Evolutionary conservation across 2,888 invertebrate genomes (phyloP).

Genomic region (Entomobrya proxima): DNA sequence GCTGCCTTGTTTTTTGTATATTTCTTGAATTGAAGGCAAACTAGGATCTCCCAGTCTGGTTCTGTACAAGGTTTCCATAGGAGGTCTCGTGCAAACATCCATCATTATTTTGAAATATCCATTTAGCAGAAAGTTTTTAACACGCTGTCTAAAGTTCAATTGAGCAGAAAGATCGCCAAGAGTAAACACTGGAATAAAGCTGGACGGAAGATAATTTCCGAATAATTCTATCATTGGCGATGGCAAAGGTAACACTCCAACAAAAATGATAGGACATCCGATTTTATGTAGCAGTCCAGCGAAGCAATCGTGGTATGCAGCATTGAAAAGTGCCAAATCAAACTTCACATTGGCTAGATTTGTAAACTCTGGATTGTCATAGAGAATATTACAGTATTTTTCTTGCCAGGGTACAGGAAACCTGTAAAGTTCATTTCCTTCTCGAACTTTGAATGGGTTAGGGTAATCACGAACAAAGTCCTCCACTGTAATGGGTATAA

Average conservation of each 20-base stretch:
- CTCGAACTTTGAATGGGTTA: conserved; percentile 54
- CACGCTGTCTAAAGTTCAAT: conserved; percentile 75
- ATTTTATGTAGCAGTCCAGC: conserved; percentile 74
- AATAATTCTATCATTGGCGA: not conserved
- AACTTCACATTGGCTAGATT: conserved; percentile 65
- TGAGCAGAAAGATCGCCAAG: conserved; percentile 63
- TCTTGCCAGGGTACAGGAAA: not conserved
- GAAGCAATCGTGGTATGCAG: conserved; percentile 76
- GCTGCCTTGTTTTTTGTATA: conserved; percentile 68
- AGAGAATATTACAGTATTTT: conserved; percentile 51
- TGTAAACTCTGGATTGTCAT: conserved; percentile 52
- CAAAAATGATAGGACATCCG: conserved; percentile 77
- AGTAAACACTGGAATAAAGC: not conserved
- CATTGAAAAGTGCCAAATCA: conserved; percentile 76
- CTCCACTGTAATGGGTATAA: conserved; percentile 35
- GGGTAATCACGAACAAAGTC: conserved; percentile 32
- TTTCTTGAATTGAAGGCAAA: conserved; percentile 31
- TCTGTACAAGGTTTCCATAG: conserved; percentile 48
- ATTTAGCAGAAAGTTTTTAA: conserved; percentile 74
- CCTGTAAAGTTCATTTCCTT: not conserved
- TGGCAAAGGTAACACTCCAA: conserved; percentile 64
- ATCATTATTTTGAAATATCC: conserved; percentile 77
- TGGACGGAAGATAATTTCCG: not conserved
- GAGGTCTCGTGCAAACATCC: conserved; percentile 76
- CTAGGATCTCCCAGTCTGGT: conserved; percentile 42